These are phyloP conservation scores for Dermochelys coriacea DNA, from an alignment of 2,797 vertebrate genomes.

Conservation along the genomic window DNA sequence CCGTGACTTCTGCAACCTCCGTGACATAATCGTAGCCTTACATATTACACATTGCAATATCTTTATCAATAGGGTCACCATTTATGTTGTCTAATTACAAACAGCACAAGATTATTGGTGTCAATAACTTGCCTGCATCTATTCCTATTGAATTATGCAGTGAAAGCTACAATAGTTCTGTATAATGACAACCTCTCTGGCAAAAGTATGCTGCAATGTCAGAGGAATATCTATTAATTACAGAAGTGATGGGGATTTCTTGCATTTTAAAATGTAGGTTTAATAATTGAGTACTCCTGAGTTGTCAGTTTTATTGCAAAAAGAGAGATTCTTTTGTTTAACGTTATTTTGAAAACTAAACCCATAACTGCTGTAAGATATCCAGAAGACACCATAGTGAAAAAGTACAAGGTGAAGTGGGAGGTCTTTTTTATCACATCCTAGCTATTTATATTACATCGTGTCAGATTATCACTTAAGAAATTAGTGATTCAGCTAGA, in stretches of 20 bases:
- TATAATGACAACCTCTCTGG: not conserved
- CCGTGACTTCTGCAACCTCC: too few species aligned
- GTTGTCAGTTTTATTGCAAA: not conserved
- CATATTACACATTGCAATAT: not conserved
- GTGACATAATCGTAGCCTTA: too few species aligned
- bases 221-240: not conserved
- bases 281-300: not conserved
- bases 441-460: not conserved
- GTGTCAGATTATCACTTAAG: not conserved
- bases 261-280: not conserved
- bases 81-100: not conserved
- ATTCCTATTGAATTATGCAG: constrained; percentile 3
- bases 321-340: not conserved
- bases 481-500: not conserved
- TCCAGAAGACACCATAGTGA: not conserved
- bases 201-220: not conserved
- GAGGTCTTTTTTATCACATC: not conserved
- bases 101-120: not conserved
- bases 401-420: not conserved
- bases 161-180: not conserved
- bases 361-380: not conserved
- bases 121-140: not conserved
- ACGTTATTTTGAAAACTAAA: too few species aligned
- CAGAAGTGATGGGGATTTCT: not conserved
- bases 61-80: not conserved